A percentile compares a stretch with the other conserved stretches of the same genome.
phyloP scores from a whole-genome alignment of 2,888 invertebrate species.

The Conomelus anceps region DNA sequence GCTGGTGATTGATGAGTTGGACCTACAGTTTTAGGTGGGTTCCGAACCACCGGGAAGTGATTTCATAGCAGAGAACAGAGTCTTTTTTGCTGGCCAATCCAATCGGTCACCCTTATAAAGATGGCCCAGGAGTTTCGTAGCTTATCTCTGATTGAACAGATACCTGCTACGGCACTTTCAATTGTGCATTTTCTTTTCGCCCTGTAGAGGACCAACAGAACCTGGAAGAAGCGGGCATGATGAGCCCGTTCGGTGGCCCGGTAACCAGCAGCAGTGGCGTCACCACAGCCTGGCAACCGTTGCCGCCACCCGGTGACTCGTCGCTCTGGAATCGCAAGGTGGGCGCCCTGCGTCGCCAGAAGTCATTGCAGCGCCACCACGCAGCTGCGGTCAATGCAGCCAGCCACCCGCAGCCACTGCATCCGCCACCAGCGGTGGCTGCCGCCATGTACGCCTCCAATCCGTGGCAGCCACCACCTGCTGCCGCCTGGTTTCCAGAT shows the following conservation, averaged over 20 bases:
- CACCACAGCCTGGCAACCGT: no score
- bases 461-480: neutral
- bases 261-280: no score
- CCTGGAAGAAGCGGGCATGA: constrained; percentile 48
- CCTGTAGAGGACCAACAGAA: constrained; percentile 61
- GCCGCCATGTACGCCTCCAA: neutral
- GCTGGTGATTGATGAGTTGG: no score
- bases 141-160: no score
- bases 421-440: neutral
- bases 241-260: neutral
- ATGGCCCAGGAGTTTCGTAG: no score
- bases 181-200: constrained; percentile 6
- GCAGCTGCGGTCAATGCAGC: no score
- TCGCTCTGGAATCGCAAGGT: neutral
- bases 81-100: no score
- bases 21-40: no score
- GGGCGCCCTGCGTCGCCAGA: neutral
- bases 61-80: no score
- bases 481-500: neutral
- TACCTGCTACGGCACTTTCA: no score
- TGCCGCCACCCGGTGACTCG: neutral
- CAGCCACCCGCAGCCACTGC: neutral
- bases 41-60: no score
- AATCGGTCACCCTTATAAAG: no score
- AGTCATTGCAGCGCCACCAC: neutral